These are phyloP conservation scores for Muscicapa comitata DNA, from an alignment of 2,797 vertebrate species.

Conservation along the genomic window DNA sequence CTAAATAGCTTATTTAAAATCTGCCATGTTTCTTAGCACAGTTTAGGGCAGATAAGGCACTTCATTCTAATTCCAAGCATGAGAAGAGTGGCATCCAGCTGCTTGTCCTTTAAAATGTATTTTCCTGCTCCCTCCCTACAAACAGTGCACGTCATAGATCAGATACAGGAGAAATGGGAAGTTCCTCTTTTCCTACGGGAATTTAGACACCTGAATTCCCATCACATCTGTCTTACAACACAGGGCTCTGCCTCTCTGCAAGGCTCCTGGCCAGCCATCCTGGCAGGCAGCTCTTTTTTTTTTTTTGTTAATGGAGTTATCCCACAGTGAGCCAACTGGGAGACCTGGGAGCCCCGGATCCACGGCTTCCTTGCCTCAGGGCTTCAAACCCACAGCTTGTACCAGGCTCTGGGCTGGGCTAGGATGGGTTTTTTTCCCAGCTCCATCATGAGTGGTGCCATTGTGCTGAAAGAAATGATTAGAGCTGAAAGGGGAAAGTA, in stretches of 20 bases:
- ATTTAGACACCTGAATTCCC: not conserved
- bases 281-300: not conserved
- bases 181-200: not conserved
- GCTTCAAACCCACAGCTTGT: not conserved
- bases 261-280: not conserved
- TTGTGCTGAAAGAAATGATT: slow-evolving; percentile 13
- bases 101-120: not conserved
- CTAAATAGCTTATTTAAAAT: not conserved
- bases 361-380: not conserved
- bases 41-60: not conserved
- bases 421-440: not conserved
- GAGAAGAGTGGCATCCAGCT: not conserved
- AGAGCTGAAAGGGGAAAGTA: not conserved
- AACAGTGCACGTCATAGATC: not conserved
- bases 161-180: not conserved
- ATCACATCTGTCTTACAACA: not conserved
- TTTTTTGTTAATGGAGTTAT: not conserved
- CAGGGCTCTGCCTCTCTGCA: not conserved
- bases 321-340: not conserved
- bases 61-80: not conserved
- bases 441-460: not conserved
- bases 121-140: not conserved
- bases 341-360: not conserved
- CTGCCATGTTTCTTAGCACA: not conserved
- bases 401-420: not conserved